Evolutionary conservation across 1,140 invertebrate species (phyloP), one percentile per base, ranked within the genome.

Genomic region (Proctacanthus coquilletti): DNA sequence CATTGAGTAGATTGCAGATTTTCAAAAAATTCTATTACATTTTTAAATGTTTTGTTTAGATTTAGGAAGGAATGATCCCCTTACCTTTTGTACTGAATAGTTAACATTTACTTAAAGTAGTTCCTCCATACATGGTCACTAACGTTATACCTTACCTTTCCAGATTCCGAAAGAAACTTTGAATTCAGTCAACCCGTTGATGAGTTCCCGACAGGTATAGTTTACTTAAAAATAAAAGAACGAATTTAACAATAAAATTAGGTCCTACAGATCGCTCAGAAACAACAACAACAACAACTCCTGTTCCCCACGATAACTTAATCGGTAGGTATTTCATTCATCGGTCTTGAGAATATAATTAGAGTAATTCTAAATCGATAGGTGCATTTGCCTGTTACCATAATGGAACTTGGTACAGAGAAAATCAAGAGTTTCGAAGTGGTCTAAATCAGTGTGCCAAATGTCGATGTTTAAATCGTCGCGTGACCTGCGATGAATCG

Each of bases 371-470:
- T 3, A 36, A 25, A 40, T 38, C 48, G 38, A 34, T 45, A 30
- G 44, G 41, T 14, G 45, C 57, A 11, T 61, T 54, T 37, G 50
- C 49, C 18, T 71, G 69, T 48, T 44, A 47, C 25, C 61, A 67
- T 41, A 62, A 72, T 31, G 70, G 69, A 9, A 51, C 61, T 43
- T 56, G 51, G 34, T 77, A 74, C 55, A 52, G 61, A 2, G 72
- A 79, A 37, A 32, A 37, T 27, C 44, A 48, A 25, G 33, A 44
- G 15, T 48, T 48, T 18, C 43, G 25, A 2, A 44, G 18, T 5
- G 72, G 73, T 9, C 67, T 75, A 39, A 71, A 74, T 51, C 63
- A 64, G 39, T 81, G 78, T 53, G 74, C 72, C 0, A 60, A 68
- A 17, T 80, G 78, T 50, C 62, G 62, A 33, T 82, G 78, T 48